Conservation (phyloP, 2,888 invertebrate species). For the Linnaemya tessellans region DNA sequence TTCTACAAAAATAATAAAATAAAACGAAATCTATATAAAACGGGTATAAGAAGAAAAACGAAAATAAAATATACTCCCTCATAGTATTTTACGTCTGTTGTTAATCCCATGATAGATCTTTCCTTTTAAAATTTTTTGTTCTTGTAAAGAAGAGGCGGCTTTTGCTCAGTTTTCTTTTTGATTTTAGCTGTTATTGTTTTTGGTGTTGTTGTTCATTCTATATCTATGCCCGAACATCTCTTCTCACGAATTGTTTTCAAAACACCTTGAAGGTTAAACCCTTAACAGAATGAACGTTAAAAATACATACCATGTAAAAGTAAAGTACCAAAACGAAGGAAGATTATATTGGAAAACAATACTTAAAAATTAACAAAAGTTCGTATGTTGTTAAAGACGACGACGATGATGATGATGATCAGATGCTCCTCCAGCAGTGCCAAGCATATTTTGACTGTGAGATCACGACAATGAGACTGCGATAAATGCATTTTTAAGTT, state of each 20-base stretch:
- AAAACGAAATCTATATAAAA: slow-evolving; percentile 14
- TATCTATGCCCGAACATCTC: slow-evolving; percentile 68
- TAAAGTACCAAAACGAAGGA: slow-evolving; percentile 43
- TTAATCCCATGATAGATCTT: slow-evolving; percentile 66
- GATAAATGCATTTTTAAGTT: slow-evolving; percentile 54
- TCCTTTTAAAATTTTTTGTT: slow-evolving; percentile 31
- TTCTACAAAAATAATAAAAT: slow-evolving; percentile 22
- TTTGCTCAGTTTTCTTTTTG: slow-evolving; percentile 53
- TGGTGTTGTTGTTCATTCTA: slow-evolving; percentile 36
- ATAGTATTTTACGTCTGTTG: slow-evolving; percentile 47
- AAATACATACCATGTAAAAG: slow-evolving; percentile 29
- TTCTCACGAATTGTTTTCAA: slow-evolving; percentile 72
- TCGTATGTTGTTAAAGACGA: slow-evolving; percentile 24
- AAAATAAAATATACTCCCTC: slow-evolving; percentile 52
- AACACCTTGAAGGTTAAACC: slow-evolving; percentile 72
- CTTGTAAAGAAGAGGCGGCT: slow-evolving; percentile 41
- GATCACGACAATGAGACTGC: slow-evolving; percentile 58
- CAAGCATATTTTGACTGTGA: slow-evolving; percentile 42
- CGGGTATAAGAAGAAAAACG: slow-evolving; percentile 21
- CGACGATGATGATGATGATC: slow-evolving; percentile 9
- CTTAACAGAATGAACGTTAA: slow-evolving; percentile 58
- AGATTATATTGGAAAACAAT: slow-evolving; percentile 53
- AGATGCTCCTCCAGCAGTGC: slow-evolving; percentile 38
- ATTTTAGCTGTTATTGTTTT: slow-evolving; percentile 42
- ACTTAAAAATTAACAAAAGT: slow-evolving; percentile 55